A percentile compares a stretch with the other conserved stretches of the same genome.
Evolutionary conservation across 2,888 invertebrate genomes (phyloP).

Genomic region (Apamea crenata): DNA sequence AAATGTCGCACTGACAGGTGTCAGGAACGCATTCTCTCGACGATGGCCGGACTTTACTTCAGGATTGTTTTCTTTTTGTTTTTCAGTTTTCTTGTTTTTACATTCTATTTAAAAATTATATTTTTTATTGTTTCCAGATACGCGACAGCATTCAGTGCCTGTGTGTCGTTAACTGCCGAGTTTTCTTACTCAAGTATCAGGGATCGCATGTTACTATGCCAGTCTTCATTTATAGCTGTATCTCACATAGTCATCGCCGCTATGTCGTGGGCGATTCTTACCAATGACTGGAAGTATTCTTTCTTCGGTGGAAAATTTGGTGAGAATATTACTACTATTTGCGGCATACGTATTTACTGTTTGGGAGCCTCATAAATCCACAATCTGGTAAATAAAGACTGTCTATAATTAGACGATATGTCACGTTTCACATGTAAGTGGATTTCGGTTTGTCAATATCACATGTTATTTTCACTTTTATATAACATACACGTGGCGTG

Average conservation of each 20-base stretch:
- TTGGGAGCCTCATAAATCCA: background rate
- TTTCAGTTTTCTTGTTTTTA: background rate
- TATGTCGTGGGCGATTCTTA: slow-evolving; percentile 80
- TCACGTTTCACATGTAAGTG: background rate
- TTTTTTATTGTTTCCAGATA: slow-evolving; percentile 73
- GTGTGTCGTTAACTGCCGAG: slow-evolving; percentile 78
- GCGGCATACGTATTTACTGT: background rate
- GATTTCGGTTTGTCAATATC: background rate
- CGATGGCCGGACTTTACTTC: background rate
- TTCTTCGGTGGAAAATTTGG: slow-evolving; percentile 78
- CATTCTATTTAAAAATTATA: too few relatives aligned
- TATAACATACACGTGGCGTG: background rate
- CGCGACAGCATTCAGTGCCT: slow-evolving; percentile 79
- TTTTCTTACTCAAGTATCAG: slow-evolving; percentile 80
- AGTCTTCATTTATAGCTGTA: slow-evolving; percentile 76
- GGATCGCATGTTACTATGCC: slow-evolving; percentile 79
- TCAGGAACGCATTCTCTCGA: background rate
- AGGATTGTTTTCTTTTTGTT: background rate
- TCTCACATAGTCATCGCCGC: slow-evolving; percentile 75
- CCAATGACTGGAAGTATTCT: slow-evolving; percentile 76
- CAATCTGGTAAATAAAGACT: background rate
- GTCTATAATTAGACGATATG: background rate
- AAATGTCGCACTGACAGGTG: background rate
- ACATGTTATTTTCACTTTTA: background rate
- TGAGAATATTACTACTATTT: slow-evolving; percentile 60